Base-by-base conservation (phyloP, 1,140 invertebrate genomes). In the Tyrophagus putrescentiae region DNA sequence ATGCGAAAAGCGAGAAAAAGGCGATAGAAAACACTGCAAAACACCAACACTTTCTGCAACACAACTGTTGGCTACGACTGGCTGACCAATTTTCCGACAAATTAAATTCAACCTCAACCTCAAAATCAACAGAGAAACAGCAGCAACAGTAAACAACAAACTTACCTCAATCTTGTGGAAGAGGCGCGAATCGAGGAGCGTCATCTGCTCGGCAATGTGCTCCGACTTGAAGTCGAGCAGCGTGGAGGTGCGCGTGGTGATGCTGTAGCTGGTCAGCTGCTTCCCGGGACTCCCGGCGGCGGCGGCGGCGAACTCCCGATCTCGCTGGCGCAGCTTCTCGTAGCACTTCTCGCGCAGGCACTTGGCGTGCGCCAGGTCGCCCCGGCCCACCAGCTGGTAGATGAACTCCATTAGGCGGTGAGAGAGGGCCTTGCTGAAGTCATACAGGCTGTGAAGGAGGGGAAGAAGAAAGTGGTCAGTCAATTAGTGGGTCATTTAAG, bases 141-240 rank as follows among this genome's bases (percentile, higher is more conserved):
- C n/a, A n/a, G n/a, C n/a, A n/a, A n/a, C n/a, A n/a, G n/a, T n/a
- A n/a, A n/a, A n/a, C 25, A 42, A 21, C 25, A 42, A 42, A 42
- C 52, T 64, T 67, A 93, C 90, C 72, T 97, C 92, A 67, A 98
- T 94, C 70, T 90, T 89, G 72, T 88, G 84, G 72, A 98, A 98
- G 25, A 98, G 74, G 66, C 95, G 86, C 0, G 92, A 84, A 73
- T 99, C 95, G 21, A 99, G 71, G 16, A 96, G 70, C 0, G 95
- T 98, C 91, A 99, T 97, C 77, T 98, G 95, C 72, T 97, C 92
- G 4, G 95, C 95, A 31, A 89, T 81, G 61, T 84, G 82, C 68
- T 84, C 81, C 21, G 92, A 86, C 72, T 96, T 97, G 70, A 95
- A 93, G 71, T 94, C 87, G 4, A 96, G 72, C 18, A 97, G 72